Conservation (phyloP, 1,140 invertebrate species). For the Vanessa tameamea region DNA sequence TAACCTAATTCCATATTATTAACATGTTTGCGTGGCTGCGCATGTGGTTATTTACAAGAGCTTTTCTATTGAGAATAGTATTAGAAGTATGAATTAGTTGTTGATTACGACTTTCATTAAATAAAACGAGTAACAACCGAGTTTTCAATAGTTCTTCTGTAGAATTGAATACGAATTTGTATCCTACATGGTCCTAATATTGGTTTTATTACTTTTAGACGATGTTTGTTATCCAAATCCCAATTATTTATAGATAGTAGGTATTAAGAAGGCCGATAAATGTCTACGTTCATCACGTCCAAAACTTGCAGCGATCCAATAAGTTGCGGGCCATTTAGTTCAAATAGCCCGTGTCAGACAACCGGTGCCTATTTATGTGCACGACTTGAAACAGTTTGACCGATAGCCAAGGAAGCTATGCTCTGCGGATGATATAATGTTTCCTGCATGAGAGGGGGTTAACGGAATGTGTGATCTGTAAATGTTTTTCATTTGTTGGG, state of each 20-base stretch:
- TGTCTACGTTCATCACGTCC: constrained; percentile 7
- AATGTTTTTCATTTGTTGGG: constrained; percentile 2
- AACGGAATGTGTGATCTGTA: constrained; percentile 7
- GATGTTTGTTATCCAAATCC: background rate
- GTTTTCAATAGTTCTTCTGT: no score
- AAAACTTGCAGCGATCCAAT: constrained; percentile 35
- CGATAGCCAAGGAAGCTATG: constrained; percentile 18
- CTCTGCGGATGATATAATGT: constrained; percentile 23
- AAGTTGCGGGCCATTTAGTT: constrained; percentile 51
- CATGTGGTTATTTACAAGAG: no score
- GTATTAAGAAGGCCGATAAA: background rate
- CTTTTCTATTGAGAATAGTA: no score
- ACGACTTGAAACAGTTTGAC: constrained; percentile 21
- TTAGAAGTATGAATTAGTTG: no score
- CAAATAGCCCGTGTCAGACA: constrained; percentile 49
- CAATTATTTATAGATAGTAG: background rate
- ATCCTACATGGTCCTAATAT: no score
- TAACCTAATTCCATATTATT: no score
- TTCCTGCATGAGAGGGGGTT: constrained; percentile 8
- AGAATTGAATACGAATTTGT: no score
- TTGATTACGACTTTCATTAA: no score
- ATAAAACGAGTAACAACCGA: no score
- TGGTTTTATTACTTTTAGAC: no score
- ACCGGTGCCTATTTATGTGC: constrained; percentile 13
- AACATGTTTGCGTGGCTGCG: no score